These are phyloP conservation scores for Heliothis subflexa DNA, from an alignment of 1,140 invertebrate species.

Conservation along the genomic window DNA sequence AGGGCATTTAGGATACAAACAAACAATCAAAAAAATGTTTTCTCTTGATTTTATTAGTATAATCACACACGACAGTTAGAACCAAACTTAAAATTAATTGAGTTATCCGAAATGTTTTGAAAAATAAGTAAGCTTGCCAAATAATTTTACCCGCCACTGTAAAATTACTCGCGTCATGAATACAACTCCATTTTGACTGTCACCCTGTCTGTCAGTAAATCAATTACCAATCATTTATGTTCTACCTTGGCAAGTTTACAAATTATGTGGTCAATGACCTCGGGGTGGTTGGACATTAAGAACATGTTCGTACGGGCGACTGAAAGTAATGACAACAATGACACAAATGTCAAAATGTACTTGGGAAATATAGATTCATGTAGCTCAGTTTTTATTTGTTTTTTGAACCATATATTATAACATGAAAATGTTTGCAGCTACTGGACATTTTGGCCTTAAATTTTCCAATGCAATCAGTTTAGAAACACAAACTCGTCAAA, in stretches of 20 bases:
- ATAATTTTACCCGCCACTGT: neutral
- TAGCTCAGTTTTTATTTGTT: neutral
- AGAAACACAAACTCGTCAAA: no score
- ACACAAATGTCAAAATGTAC: conserved; percentile 16
- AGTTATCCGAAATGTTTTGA: no score
- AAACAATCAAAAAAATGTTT: no score
- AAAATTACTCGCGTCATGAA: neutral
- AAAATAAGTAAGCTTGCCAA: no score
- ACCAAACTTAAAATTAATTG: no score
- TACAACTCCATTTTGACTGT: conserved; percentile 8
- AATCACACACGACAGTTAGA: no score
- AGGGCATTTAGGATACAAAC: no score
- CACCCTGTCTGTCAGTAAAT: conserved; percentile 23
- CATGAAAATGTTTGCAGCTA: neutral
- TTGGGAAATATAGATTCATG: neutral
- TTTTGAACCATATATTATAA: neutral
- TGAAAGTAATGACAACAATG: conserved; percentile 8
- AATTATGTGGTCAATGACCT: conserved; percentile 34
- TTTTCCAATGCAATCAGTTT: no score
- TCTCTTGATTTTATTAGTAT: no score
- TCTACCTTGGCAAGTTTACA: conserved; percentile 32
- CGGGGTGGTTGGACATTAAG: neutral
- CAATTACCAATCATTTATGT: conserved; percentile 18
- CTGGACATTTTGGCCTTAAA: no score
- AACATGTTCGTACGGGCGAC: neutral